These are phyloP conservation scores for Ceratosolen fusciceps DNA, from an alignment of 1,140 invertebrate species.

Conservation along the genomic window DNA sequence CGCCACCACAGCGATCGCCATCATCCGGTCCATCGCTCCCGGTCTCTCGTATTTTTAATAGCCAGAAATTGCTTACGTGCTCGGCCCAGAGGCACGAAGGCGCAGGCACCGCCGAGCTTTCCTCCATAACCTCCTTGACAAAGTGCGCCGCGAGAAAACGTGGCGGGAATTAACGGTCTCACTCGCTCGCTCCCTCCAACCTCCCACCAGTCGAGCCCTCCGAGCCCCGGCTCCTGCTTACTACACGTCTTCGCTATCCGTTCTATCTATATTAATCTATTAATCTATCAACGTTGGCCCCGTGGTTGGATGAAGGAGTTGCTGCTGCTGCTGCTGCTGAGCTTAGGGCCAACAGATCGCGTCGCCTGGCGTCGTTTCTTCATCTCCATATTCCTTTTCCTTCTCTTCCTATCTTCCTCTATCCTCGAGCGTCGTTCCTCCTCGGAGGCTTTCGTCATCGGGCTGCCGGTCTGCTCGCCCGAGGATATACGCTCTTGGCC, in stretches of 20 bases:
- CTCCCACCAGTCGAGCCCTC: neutral
- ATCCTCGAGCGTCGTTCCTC: neutral
- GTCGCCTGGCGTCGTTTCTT: no score
- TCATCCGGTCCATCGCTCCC: no score
- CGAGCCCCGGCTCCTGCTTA: neutral
- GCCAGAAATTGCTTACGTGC: neutral
- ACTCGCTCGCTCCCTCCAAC: neutral
- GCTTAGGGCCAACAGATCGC: no score
- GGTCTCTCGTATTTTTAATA: no score
- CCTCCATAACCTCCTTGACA: constrained; percentile 13
- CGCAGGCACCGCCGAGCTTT: no score
- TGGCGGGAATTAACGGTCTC: constrained; percentile 42
- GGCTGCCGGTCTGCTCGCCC: neutral
- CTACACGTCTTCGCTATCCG: neutral
- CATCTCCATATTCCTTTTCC: neutral
- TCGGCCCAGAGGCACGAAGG: neutral
- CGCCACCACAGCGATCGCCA: no score
- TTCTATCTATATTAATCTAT: no score
- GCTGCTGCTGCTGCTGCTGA: no score
- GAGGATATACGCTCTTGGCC: neutral
- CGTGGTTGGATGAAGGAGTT: no score
- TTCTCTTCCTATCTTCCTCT: neutral
- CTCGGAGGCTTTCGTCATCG: constrained; percentile 28
- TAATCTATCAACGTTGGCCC: no score
- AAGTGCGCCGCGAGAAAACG: constrained; percentile 1